Conservation (phyloP, 2,888 invertebrate genomes). For the Adelphocoris suturalis region DNA sequence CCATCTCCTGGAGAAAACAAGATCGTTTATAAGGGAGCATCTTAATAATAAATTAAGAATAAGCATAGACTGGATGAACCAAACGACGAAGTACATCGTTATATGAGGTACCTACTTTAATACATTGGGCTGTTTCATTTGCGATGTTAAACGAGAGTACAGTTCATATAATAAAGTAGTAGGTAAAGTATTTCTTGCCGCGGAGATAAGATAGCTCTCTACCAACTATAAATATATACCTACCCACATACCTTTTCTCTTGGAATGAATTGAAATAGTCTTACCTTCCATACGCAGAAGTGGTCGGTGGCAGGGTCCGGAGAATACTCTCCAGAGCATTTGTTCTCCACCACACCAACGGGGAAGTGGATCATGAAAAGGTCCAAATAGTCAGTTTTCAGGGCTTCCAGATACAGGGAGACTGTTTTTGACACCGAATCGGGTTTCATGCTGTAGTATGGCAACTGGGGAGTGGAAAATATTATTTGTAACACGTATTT, state of each 20-base stretch:
- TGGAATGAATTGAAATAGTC: not conserved
- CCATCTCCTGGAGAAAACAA: slow-evolving; percentile 81
- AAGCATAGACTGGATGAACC: too few relatives aligned
- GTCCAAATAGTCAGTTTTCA: slow-evolving; percentile 66
- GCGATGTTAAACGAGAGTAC: too few relatives aligned
- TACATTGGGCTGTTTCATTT: too few relatives aligned
- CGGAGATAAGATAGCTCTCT: too few relatives aligned
- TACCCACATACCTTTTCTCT: too few relatives aligned
- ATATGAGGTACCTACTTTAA: too few relatives aligned
- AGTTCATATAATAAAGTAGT: too few relatives aligned
- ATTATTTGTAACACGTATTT: too few relatives aligned
- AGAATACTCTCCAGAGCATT: not conserved
- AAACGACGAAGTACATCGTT: too few relatives aligned
- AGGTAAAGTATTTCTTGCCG: too few relatives aligned
- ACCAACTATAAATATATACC: too few relatives aligned
- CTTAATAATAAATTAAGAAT: too few relatives aligned
- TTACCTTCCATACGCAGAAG: slow-evolving; percentile 68
- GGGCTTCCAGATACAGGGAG: slow-evolving; percentile 6
- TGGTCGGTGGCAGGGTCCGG: slow-evolving; percentile 62
- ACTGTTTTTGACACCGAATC: slow-evolving; percentile 18
- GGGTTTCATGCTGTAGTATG: slow-evolving; percentile 67
- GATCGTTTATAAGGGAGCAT: not conserved
- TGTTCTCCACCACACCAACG: slow-evolving; percentile 55
- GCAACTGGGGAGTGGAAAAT: slow-evolving; percentile 58
- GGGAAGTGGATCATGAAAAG: slow-evolving; percentile 72